Base-by-base conservation (phyloP, 2,113 vertebrate genomes). In the Archocentrus centrarchus region DNA sequence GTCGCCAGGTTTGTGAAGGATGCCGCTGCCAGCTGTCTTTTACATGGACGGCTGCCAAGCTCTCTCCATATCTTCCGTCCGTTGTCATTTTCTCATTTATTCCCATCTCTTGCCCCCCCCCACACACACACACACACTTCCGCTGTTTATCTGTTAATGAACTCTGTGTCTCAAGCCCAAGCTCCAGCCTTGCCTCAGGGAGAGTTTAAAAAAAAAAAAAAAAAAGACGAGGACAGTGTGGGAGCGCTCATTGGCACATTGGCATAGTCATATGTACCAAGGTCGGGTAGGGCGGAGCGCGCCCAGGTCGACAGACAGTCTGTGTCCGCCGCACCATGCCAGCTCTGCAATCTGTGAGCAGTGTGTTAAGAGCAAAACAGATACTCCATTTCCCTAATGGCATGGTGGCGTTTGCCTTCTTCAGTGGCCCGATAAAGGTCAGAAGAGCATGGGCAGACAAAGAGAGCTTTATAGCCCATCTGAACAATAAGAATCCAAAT, bases 21-120 rank as follows among this genome's bases (percentile, higher is more conserved):
- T 95, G 93, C 93, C 93, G 44, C 88, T 92, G 95, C 94, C 95
- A 96, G 95, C 95, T 96, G 96, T 96, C 96, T 91, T 92, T 73
- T 93, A 91, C 88, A 83, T 95, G 94, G 95, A 94, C 75, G 75
- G 37, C 92, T 92, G 94, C 94, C 94, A 95, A 88, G 80, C 82
- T 75, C 84, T 91, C 86, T 81, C 77, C 78, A 78, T 89, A 90
- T 92, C 91, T 92, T 93, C 90, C 24, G 70, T 90, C 85, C 81
- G 58, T 92, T 93, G 89, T 91, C 92, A 86, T 93, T 94, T 91
- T 61, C 90, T 88, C 81, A 11, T 94, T 94, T 92, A 91, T 93
- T 93, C 86, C 87, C 86, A 75, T 91, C 86, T 91, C 85, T 68
- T 81, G 58, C 62, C 50, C 68, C 32, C 32, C 4, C 41, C 20